These are phyloP conservation scores for Taurulus bubalis DNA, from an alignment of 2,113 vertebrate genomes.

Conservation along the genomic window DNA sequence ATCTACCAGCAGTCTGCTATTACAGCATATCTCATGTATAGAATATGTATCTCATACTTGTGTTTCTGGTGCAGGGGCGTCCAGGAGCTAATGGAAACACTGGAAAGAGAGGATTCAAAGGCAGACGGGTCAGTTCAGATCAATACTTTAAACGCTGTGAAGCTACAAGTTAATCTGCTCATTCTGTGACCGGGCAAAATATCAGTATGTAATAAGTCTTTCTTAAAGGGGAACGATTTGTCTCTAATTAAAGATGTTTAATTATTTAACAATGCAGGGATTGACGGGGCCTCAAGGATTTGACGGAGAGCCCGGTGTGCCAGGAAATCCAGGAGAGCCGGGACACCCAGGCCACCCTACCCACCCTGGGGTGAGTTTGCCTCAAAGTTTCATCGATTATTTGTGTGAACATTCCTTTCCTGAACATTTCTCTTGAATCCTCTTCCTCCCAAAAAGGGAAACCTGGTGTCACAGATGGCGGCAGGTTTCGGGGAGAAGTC, in stretches of 20 bases:
- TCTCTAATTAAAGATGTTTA: neutral
- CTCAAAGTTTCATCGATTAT: neutral
- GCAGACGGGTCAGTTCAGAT: conserved; percentile 85
- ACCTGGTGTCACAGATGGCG: conserved; percentile 90
- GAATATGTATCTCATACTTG: neutral
- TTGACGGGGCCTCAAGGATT: conserved; percentile 90
- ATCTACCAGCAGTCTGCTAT: too few species aligned
- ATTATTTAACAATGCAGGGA: conserved; percentile 81
- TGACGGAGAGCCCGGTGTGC: conserved; percentile 96
- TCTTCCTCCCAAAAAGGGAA: conserved; percentile 72
- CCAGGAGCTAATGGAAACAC: conserved; percentile 90
- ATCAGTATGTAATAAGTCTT: neutral
- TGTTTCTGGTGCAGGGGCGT: conserved; percentile 86
- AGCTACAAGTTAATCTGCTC: neutral
- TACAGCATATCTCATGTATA: neutral
- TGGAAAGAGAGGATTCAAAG: conserved; percentile 93
- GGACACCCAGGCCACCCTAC: conserved; percentile 90
- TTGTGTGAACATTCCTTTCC: neutral
- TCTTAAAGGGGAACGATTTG: neutral
- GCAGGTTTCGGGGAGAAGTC: conserved; percentile 92
- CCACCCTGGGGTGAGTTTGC: conserved; percentile 85
- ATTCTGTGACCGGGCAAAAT: too few species aligned
- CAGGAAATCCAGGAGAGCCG: conserved; percentile 92
- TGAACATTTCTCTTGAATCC: neutral
- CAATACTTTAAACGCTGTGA: neutral